Base-by-base conservation (phyloP, 2,888 invertebrate species). In the Balanococcus diminutus region DNA sequence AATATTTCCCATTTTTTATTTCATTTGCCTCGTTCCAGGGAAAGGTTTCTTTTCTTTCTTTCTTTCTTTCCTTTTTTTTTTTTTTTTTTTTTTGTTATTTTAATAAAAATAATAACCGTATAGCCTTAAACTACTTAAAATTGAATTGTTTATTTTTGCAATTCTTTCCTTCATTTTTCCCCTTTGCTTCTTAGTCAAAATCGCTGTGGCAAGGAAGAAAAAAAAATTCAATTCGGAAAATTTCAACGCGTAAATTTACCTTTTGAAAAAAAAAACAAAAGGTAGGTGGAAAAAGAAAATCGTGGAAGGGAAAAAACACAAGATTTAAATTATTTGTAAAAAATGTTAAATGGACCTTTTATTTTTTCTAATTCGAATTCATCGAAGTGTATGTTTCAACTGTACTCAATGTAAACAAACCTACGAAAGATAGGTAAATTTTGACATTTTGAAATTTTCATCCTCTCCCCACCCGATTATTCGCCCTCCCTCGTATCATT, bases 61-160 rank as follows among this genome's bases (percentile, higher is more conserved):
- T n/a, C 0, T n/a, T 3, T 46, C 16, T n/a, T 5, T 46, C 56
- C 9, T 56, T 19, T 4, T 8, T 19, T 22, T 19, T 28, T 16
- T 28, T 16, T 67, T 16, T 8, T 14, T 5, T 5, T 0, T 16
- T 28, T 16, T 67, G 31, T 67, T 67, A 31, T 25, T 28, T 67
- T 28, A 67, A 67, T 67, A 67, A 31, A 67, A 28, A 67, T 28
- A 67, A 67, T 28, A 31, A 67, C 56, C 28, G 67, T 67, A 31
- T 67, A 67, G 67, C 67, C 67, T 67, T 67, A 67, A 67, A 67
- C 25, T 28, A 67, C 67, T 67, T 67, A 31, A 67, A 67, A 67
- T 67, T 67, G 25, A 28, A 67, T 67, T 67, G 67, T 67, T 67
- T 67, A 67, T 67, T 67, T 67, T 67, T 28, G 11, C 3, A 56